Evolutionary conservation across 2,888 invertebrate genomes (phyloP).

Genomic region (Lacanobia oleracea): DNA sequence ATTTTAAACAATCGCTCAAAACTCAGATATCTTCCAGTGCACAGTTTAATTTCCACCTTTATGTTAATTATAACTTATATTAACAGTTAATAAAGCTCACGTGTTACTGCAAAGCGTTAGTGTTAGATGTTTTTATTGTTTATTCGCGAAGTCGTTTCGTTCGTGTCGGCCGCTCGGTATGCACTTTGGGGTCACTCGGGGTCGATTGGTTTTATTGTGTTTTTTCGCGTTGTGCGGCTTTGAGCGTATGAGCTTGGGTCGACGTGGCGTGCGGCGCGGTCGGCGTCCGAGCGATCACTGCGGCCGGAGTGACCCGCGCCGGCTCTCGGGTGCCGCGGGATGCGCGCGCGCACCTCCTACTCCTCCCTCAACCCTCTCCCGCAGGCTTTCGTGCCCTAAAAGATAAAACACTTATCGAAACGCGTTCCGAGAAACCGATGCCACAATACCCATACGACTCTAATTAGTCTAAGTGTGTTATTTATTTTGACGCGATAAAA

Average conservation of each 20-base stretch:
- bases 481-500: constrained; percentile 74
- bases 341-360: constrained; percentile 68
- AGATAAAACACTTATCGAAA: constrained; percentile 76
- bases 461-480: constrained; percentile 80
- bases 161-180: constrained; percentile 83
- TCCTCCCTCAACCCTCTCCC: constrained; percentile 73
- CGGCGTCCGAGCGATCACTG: constrained; percentile 86
- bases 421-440: constrained; percentile 78
- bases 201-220: constrained; percentile 78
- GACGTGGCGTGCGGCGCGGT: constrained; percentile 76
- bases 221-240: constrained; percentile 69
- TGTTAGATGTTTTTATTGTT: constrained; percentile 75
- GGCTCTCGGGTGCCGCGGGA: constrained; percentile 52
- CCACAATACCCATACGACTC: constrained; percentile 67
- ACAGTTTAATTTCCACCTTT: constrained; percentile 81
- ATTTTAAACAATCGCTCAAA: constrained; percentile 66
- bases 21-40: constrained; percentile 73
- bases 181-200: constrained; percentile 86
- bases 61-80: constrained; percentile 77
- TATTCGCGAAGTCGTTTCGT: constrained; percentile 85
- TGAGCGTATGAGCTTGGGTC: constrained; percentile 57
- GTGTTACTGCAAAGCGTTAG: constrained; percentile 80
- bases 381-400: constrained; percentile 76
- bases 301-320: constrained; percentile 54
- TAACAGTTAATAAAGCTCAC: constrained; percentile 82